Evolutionary conservation across 2,888 invertebrate genomes (phyloP).

Genomic region (Hypena proboscidalis): DNA sequence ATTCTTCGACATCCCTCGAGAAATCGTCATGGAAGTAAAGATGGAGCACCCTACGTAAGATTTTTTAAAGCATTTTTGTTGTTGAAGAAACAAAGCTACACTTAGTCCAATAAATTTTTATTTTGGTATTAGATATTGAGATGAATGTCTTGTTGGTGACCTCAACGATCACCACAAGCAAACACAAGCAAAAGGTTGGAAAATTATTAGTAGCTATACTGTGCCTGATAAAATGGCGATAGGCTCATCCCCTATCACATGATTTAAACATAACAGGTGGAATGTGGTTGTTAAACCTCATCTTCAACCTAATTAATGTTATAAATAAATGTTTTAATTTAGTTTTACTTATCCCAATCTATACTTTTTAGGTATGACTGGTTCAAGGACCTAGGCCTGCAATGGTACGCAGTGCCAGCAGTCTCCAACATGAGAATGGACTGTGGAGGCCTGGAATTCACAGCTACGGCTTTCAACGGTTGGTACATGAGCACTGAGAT

Average conservation of each 20-base stretch:
- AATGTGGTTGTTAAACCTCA: no score
- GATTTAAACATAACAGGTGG: no score
- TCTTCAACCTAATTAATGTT: not conserved
- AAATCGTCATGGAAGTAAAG: slow-evolving; percentile 93
- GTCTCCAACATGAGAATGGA: slow-evolving; percentile 97
- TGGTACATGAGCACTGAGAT: slow-evolving; percentile 99
- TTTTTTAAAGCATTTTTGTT: not conserved
- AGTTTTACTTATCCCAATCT: not conserved
- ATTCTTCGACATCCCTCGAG: slow-evolving; percentile 95
- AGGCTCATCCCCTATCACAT: no score
- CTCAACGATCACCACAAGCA: no score
- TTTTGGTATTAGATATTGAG: no score
- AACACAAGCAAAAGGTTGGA: no score
- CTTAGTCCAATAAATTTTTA: no score
- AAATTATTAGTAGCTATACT: no score
- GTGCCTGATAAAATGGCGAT: no score
- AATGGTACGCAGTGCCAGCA: slow-evolving; percentile 96
- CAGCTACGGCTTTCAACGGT: slow-evolving; percentile 97
- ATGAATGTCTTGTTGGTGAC: no score
- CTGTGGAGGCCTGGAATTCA: slow-evolving; percentile 97
- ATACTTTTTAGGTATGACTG: slow-evolving; percentile 89
- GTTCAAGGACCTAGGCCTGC: slow-evolving; percentile 94
- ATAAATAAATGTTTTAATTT: not conserved
- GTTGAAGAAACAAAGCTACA: no score
- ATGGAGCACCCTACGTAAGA: slow-evolving; percentile 95